Conservation (phyloP, 1,140 invertebrate genomes). For the Caerostris extrusa region DNA sequence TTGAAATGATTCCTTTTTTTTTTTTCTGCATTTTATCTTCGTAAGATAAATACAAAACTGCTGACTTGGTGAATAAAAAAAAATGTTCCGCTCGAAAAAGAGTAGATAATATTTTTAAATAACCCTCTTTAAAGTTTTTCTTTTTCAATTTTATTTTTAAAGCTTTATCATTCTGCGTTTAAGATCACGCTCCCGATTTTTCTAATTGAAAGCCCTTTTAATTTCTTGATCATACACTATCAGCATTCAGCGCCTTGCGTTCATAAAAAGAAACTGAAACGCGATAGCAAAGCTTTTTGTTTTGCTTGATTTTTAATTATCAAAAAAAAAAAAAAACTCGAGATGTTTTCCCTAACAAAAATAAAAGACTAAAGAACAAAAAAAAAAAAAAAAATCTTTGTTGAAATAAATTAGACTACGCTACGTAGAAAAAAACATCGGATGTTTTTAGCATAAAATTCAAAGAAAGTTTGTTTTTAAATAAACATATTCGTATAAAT, state of each 20-base stretch:
- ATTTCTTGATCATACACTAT: not conserved
- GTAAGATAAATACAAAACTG: conserved; percentile 16
- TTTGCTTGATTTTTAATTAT: not conserved
- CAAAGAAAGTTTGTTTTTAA: too few species aligned
- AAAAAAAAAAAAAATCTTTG: not conserved
- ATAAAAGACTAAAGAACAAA: not conserved
- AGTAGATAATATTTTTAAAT: not conserved
- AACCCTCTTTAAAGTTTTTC: not conserved
- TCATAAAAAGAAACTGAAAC: too few species aligned
- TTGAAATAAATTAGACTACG: too few species aligned
- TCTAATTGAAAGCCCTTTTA: not conserved
- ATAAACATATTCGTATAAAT: too few species aligned
- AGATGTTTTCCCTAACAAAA: not conserved
- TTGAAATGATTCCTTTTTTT: not conserved
- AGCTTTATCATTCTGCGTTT: not conserved
- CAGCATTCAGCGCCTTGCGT: not conserved
- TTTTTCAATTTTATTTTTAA: not conserved
- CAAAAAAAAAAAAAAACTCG: not conserved
- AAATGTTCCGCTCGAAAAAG: not conserved
- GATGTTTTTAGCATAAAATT: too few species aligned
- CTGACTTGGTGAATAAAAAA: not conserved
- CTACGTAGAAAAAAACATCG: too few species aligned
- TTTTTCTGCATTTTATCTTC: not conserved
- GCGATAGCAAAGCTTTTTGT: too few species aligned
- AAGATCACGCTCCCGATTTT: not conserved